A percentile compares a stretch with the other conserved stretches of the same genome.
These are phyloP conservation scores for Paradoxurus hermaphroditus DNA, from an alignment of 2,113 vertebrate species.

Conservation along the genomic window DNA sequence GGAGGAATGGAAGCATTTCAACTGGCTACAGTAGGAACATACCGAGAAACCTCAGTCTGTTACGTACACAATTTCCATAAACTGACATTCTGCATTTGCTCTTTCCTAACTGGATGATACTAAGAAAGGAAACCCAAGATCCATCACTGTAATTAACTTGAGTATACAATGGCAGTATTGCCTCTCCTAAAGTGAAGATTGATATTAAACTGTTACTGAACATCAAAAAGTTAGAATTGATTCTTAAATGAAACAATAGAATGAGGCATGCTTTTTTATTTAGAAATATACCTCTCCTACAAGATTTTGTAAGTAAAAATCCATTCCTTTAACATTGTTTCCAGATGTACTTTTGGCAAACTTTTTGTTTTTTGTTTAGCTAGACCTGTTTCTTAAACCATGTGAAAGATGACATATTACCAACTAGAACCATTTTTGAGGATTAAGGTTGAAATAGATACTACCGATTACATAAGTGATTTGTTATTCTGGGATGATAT, in stretches of 20 bases:
- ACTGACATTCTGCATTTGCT: conserved; percentile 18
- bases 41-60: conserved; percentile 43
- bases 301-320: conserved; percentile 46
- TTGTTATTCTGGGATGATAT: conserved; percentile 27
- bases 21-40: conserved; percentile 28
- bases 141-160: conserved; percentile 40
- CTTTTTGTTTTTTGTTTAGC: conserved; percentile 62
- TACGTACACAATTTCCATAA: conserved; percentile 47
- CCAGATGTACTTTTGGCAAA: conserved; percentile 77
- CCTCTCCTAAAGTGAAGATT: background rate
- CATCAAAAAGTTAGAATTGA: conserved; percentile 14
- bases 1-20: conserved; percentile 51
- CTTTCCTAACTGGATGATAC: conserved; percentile 14
- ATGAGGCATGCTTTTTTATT: conserved; percentile 32
- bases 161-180: background rate
- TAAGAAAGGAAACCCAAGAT: background rate
- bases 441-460: conserved; percentile 52
- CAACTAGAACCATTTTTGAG: conserved; percentile 61
- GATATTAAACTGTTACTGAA: background rate
- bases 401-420: conserved; percentile 42
- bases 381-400: conserved; percentile 51
- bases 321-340: conserved; percentile 67
- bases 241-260: conserved; percentile 30
- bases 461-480: background rate
- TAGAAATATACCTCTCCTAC: conserved; percentile 36